Conservation (phyloP, 2,797 vertebrate genomes). For the Darevskia nairensis region DNA sequence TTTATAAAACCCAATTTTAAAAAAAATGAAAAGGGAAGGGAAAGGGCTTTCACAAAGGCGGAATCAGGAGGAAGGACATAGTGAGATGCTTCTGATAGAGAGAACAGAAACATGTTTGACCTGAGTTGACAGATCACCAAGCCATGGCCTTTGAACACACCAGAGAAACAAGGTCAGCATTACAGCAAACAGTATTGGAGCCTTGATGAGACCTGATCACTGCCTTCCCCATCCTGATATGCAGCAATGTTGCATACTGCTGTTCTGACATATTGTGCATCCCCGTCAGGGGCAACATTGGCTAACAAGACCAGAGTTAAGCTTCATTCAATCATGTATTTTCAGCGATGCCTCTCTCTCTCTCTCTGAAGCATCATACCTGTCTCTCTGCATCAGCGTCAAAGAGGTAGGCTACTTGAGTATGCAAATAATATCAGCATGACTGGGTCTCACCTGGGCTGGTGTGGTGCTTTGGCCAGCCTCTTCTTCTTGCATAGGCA, state of each 20-base stretch:
- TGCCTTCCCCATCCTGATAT: neutral
- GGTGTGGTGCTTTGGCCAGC: neutral
- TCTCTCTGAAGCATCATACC: neutral
- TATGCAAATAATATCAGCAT: constrained; percentile 1
- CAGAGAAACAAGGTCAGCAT: neutral
- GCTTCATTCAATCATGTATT: neutral
- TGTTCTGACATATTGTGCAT: neutral
- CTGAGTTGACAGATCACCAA: neutral
- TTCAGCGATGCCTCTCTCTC: neutral
- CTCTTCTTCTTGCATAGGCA: neutral
- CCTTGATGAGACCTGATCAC: neutral
- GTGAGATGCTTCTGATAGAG: no score
- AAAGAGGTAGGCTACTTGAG: neutral
- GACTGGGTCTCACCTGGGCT: neutral
- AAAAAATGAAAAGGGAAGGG: no score
- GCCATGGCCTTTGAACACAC: neutral
- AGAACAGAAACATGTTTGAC: neutral
- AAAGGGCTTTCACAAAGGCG: neutral
- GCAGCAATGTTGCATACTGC: neutral
- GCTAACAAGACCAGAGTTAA: neutral
- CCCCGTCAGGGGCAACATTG: neutral
- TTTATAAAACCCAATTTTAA: no score
- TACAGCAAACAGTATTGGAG: neutral
- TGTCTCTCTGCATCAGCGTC: constrained; percentile 11
- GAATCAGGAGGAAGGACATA: neutral